Evolutionary conservation across 2,113 vertebrate genomes (phyloP), one percentile per base, ranked within the genome.

Genomic region (Podilymbus podiceps): DNA sequence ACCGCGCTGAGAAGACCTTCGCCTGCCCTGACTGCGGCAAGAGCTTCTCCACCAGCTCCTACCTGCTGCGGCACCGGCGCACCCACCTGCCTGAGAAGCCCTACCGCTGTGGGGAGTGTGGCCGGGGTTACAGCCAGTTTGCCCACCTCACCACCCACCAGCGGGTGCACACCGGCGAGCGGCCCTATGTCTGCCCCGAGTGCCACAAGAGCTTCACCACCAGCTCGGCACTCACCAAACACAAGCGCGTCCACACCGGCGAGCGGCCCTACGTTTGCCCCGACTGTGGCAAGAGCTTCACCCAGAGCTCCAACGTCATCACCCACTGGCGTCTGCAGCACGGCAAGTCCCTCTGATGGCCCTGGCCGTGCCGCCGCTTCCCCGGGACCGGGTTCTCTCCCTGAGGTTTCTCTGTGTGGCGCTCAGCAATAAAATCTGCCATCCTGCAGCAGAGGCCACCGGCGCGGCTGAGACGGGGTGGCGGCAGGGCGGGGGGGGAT

Each of bases 1-100:
- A 93, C 59, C 83, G 59, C 3, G 75, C 59, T 6, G 96, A 97
- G 73, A 98, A 97, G 60, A 62, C 95, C 23, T 94, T 60, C 58
- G 7, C 40, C 30, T 74, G 72, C 53, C 40, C 53, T 5, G 72
- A 58, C 40, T 74, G 72, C 4, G 53, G 53, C 13, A 74, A 58
- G 31, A 74, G 53, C 72, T 74, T 74, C 31, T 58, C 72, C 40
- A 46, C 53, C 53, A 10, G 53, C 40, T 74, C 72, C 30, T 58
- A 74, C 24, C 53, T 74, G 31, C 53, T 58, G 40, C 72, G 72
- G 23, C 72, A 74, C 53, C 72, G 10, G 7, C 72, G 72, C 31
- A 58, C 53, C 31, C 72, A 74, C 72, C 53, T 58, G 23, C 72
- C 72, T 1, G 72, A 74, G 31, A 74, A 74, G 31, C 72, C 72